Percentiles rank a stretch among this genome's conserved stretches.
Conservation (phyloP, 2,888 invertebrate genomes). For the Drosophila paranaensis region DNA sequence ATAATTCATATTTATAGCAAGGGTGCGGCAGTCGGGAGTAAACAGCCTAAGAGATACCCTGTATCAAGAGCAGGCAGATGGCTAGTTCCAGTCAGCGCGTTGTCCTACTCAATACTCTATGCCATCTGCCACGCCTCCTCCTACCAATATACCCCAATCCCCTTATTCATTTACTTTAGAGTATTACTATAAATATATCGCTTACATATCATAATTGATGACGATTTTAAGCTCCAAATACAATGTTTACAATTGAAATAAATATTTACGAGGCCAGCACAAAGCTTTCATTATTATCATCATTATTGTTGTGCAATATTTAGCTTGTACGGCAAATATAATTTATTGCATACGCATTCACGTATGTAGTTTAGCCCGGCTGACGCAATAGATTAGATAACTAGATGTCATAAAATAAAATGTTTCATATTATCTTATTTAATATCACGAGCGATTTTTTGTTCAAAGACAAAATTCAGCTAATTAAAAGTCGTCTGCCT, state of each 20-base stretch:
- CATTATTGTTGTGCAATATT: slow-evolving; percentile 18
- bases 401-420: not conserved
- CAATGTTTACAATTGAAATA: slow-evolving; percentile 2
- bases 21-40: not conserved
- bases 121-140: not conserved
- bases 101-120: not conserved
- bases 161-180: too few species aligned
- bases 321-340: slow-evolving; percentile 14
- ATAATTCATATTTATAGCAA: slow-evolving; percentile 11
- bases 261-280: not conserved
- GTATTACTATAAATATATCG: not conserved
- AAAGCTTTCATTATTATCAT: not conserved
- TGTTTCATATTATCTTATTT: not conserved
- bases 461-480: not conserved
- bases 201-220: slow-evolving; percentile 9
- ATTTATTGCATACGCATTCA: slow-evolving; percentile 39
- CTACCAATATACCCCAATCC: not conserved
- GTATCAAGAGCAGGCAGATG: not conserved
- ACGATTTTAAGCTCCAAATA: slow-evolving; percentile 2
- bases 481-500: slow-evolving; percentile 22
- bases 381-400: slow-evolving; percentile 40
- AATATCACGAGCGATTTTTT: slow-evolving; percentile 8
- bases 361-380: not conserved
- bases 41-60: not conserved
- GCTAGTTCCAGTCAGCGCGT: not conserved